A percentile compares a stretch with the other conserved stretches of the same genome.
phyloP scores from a whole-genome alignment of 1,140 invertebrate species.

The Cyclina sinensis region DNA sequence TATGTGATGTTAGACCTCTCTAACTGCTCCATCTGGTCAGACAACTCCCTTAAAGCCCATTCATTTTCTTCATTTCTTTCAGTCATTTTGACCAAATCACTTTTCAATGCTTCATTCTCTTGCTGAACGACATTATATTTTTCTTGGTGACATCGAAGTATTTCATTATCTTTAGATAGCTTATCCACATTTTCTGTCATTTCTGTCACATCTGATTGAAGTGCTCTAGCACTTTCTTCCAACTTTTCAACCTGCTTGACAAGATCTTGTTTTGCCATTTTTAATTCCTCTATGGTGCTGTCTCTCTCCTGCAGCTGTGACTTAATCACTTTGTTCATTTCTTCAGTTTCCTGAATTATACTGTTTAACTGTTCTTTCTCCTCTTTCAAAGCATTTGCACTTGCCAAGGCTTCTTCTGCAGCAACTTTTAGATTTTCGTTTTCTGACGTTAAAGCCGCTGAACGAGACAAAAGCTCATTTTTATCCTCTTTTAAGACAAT shows the following conservation, averaged over 20 bases:
- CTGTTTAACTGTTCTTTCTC: conserved; percentile 43
- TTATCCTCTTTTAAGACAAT: background rate
- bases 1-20: background rate
- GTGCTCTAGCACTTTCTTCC: background rate
- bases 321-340: background rate
- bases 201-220: conserved; percentile 10
- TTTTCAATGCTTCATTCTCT: conserved; percentile 30
- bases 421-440: conserved; percentile 18
- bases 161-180: conserved; percentile 41
- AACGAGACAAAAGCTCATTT: background rate
- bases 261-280: background rate
- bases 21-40: background rate
- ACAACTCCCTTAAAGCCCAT: conserved; percentile 38
- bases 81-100: conserved; percentile 13
- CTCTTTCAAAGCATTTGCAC: background rate
- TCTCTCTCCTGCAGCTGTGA: conserved; percentile 1
- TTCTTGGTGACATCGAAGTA: background rate
- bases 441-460: background rate
- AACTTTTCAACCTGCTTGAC: conserved; percentile 19
- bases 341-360: background rate
- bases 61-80: conserved; percentile 55
- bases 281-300: background rate
- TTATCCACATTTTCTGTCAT: conserved; percentile 21
- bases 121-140: background rate
- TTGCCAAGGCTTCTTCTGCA: background rate